phyloP scores from a whole-genome alignment of 2,113 vertebrate species.

The Ptychochromis oligacanthus region DNA sequence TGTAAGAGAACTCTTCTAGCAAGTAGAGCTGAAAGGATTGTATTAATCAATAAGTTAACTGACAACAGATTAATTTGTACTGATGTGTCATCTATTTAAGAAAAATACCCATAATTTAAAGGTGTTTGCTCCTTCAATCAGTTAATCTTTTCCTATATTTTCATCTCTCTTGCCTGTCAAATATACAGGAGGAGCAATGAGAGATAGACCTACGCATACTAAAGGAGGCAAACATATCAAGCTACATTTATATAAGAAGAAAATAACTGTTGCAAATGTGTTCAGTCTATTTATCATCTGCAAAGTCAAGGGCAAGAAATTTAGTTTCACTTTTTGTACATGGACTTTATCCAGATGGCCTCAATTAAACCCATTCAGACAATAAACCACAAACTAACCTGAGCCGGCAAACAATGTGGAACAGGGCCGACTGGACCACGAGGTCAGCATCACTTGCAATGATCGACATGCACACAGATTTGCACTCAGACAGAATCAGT shows the following conservation, averaged over 20 bases:
- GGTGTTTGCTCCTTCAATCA: not conserved
- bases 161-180: not conserved
- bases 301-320: not conserved
- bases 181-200: not conserved
- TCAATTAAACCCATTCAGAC: not conserved
- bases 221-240: not conserved
- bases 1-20: not conserved
- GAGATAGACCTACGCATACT: not conserved
- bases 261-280: not conserved
- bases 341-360: not conserved
- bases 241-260: not conserved
- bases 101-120: not conserved
- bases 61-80: not conserved
- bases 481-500: not conserved
- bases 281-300: not conserved
- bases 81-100: not conserved
- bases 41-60: no score
- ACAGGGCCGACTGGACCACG: not conserved
- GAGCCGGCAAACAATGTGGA: not conserved
- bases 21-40: not conserved
- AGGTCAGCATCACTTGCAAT: slow-evolving; percentile 8
- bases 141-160: not conserved
- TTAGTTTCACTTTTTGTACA: not conserved
- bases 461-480: slow-evolving; percentile 31
- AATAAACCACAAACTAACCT: not conserved